Base-by-base conservation (phyloP, 2,888 invertebrate genomes). In the Harpagoxenus sublaevis region DNA sequence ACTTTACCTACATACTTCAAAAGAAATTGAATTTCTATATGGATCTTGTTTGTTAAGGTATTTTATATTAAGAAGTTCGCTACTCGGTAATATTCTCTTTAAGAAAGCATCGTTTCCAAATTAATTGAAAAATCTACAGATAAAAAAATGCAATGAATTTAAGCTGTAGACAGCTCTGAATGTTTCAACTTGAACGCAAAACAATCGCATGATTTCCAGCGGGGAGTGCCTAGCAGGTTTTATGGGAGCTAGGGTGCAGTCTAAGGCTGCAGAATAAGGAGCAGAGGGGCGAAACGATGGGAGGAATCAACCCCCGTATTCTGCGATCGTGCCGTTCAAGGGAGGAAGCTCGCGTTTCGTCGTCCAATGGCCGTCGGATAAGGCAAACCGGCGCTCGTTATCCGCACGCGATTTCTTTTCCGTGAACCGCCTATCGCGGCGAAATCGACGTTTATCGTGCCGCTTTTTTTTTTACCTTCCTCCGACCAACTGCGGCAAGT, bases 391-490 rank as follows among this genome's bases (percentile, higher is more conserved):
- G 81, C 68, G 85, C 90, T 91, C 89, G 92, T 92, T 92, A 92
- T 86, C 88, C 87, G 89, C 92, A 92, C 92, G 92, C 92, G 89
- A 92, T 90, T 91, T 88, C 89, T 89, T 92, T 92, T 91, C 93
- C 83, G 71, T 86, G 92, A 92, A 92, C 87, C 85, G 87, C 70
- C 77, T 90, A 88, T 89, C 88, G 78, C 73, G 66, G 63, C 62
- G 83, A 78, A 87, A 90, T 91, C 92, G 85, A 84, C 84, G 84
- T 84, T 89, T 84, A 81, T 70, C 81, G 77, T 78, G 77, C 53
- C 82, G 63, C 23, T 15, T 73, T 68, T 83, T 79, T 79, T 82
- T 60, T 55, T 53, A 12, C 53, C n/a, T 73, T 15, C 23, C 39
- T 10, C 8, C 28, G 35, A 31, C 75, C 51, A 77, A 77, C 83